Base-by-base conservation (phyloP, 2,888 invertebrate genomes). In the Conomelus anceps region DNA sequence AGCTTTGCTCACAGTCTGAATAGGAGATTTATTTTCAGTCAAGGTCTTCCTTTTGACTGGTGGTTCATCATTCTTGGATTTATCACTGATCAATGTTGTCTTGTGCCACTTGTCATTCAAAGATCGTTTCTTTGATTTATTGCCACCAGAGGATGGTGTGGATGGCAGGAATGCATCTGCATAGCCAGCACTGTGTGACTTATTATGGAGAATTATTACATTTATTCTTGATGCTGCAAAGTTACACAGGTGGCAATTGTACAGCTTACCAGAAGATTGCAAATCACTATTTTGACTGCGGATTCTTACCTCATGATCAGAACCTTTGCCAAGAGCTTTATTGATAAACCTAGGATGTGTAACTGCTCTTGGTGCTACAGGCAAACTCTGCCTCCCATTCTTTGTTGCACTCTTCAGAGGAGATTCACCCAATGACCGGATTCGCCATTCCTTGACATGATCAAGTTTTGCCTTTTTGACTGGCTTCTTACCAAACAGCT, bases 161-260 rank as follows among this genome's bases (percentile, higher is more conserved):
- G 89, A 84, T 41, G 88, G 23, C 24, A 41, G 23, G 86, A 86
- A 86, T 20, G 87, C 89, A 87, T 90, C 89, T 6, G 89, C 89
- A 87, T 90, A 91, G 29, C 90, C 89, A 24, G 90, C 89, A 24
- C 88, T 89, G 88, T 91, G 91, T n/a, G 90, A 92, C 90, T 91
- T 92, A 91, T 91, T 91, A 88, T 97, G 97, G 91, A 96, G 93
- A 90, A 96, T 95, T 92, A 97, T 94, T 85, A 96, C 96, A 93
- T 97, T 97, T 23, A 97, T 93, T 26, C 97, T 95, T 22, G 94
- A 94, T 29, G 96, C 95, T 23, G 95, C 94, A 92, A 96, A 97
- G 89, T 94, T 93, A 92, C 96, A 96, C 34, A 95, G 93, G 91
- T 95, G 95, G 92, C 96, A 96, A 41, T 95, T 94, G 92, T 95